These are phyloP conservation scores for Paramormyrops hopkinsi DNA, from an alignment of 2,797 vertebrate genomes.

Conservation along the genomic window DNA sequence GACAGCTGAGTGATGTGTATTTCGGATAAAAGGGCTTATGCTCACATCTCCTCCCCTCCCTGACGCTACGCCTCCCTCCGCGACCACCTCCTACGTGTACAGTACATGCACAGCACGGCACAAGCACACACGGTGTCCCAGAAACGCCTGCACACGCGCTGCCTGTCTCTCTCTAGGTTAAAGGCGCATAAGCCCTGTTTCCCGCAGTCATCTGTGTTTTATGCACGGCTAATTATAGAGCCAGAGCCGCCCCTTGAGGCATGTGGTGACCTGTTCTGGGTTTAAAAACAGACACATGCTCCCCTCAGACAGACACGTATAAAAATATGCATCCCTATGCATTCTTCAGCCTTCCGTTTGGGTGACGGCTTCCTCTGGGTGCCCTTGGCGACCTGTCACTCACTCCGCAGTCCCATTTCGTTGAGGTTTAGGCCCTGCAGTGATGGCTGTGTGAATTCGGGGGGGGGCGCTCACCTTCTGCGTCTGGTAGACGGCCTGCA, in stretches of 20 bases:
- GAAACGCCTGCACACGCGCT: background rate
- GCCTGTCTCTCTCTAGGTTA: background rate
- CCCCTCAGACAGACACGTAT: background rate
- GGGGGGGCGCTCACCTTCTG: conserved; percentile 59
- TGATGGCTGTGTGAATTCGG: background rate
- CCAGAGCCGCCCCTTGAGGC: background rate
- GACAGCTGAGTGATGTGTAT: conserved; percentile 5
- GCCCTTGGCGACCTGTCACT: background rate
- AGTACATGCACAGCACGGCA: background rate
- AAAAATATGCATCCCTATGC: background rate
- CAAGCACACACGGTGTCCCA: background rate
- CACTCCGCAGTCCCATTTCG: background rate
- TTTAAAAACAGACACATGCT: background rate
- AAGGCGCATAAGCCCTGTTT: background rate
- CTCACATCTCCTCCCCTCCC: background rate
- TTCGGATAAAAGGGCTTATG: background rate
- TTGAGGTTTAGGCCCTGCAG: background rate
- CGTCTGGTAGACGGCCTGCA: conserved; percentile 63
- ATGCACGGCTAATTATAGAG: background rate
- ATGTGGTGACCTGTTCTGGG: background rate
- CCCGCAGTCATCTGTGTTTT: background rate
- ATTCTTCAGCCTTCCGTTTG: background rate
- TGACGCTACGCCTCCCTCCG: background rate
- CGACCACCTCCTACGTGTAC: background rate
- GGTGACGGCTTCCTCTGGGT: background rate